A percentile compares a stretch with the other conserved stretches of the same genome.
phyloP scores from a whole-genome alignment of 37 sponge, comb jelly and placozoan genomes.

The Oopsacas minuta region DNA sequence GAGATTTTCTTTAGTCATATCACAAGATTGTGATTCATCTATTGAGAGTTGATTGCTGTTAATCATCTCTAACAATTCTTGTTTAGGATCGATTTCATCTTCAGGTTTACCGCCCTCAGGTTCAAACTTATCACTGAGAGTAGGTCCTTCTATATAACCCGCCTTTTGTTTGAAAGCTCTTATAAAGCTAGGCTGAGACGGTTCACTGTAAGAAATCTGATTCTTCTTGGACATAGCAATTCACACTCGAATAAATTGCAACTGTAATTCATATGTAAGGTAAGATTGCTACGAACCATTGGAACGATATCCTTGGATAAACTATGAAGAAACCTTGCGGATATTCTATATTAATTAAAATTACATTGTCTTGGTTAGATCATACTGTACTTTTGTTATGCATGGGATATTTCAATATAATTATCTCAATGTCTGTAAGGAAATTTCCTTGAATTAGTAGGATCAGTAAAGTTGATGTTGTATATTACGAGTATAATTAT shows the following conservation, averaged over 20 bases:
- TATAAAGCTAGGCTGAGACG: constrained; percentile 2
- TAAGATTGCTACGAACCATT: too few relatives aligned
- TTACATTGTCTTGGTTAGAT: too few relatives aligned
- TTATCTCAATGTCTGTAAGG: too few relatives aligned
- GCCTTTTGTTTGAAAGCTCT: neutral
- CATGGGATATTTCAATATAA: too few relatives aligned
- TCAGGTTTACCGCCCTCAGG: neutral
- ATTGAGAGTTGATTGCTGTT: neutral
- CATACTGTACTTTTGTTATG: too few relatives aligned
- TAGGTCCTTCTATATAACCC: neutral
- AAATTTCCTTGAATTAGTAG: too few relatives aligned
- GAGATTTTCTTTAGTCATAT: neutral
- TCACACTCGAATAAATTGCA: neutral
- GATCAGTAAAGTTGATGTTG: too few relatives aligned
- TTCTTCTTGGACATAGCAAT: neutral
- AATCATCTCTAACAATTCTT: neutral
- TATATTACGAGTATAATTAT: too few relatives aligned
- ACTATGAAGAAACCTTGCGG: too few relatives aligned
- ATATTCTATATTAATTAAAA: too few relatives aligned
- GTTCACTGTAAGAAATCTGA: constrained; percentile 1
- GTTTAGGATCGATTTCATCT: neutral
- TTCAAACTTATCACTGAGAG: neutral
- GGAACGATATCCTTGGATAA: too few relatives aligned
- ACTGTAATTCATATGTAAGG: too few relatives aligned
- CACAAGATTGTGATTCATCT: neutral